phyloP scores from a whole-genome alignment of 2,113 vertebrate species.

The Eudyptes chrysolophus region DNA sequence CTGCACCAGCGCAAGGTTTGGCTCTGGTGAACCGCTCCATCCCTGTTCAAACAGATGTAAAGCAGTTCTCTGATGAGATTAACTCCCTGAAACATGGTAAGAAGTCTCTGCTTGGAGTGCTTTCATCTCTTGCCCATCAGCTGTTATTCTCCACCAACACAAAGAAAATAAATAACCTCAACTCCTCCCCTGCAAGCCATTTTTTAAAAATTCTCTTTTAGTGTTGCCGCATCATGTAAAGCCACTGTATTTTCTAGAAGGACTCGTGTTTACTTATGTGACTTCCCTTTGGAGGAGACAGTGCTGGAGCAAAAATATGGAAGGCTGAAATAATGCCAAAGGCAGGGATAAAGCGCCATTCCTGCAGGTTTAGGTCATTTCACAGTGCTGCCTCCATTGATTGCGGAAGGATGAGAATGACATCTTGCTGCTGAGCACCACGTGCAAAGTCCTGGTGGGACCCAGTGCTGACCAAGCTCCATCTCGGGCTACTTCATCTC shows the following conservation, averaged over 20 bases:
- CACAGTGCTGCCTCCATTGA: accelerated
- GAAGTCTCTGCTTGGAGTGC: neutral
- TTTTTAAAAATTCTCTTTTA: neutral
- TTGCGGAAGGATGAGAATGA: neutral
- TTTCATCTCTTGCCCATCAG: slow-evolving; percentile 38
- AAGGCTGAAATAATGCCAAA: neutral
- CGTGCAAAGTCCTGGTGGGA: neutral
- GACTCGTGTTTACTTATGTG: neutral
- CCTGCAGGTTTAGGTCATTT: neutral
- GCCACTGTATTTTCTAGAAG: neutral
- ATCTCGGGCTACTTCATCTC: neutral
- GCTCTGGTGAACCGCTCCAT: neutral
- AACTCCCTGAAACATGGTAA: neutral
- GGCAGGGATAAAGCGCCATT: neutral
- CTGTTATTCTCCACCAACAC: neutral
- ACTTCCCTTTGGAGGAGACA: neutral
- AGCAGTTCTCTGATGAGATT: neutral
- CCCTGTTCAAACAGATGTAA: neutral
- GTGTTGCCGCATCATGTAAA: accelerated
- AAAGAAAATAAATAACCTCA: neutral
- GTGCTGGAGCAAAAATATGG: neutral
- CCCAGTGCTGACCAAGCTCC: accelerated
- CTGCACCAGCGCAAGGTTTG: neutral
- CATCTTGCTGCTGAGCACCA: neutral
- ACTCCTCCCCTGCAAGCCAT: neutral